Conservation (phyloP, 2,888 invertebrate genomes). For the Sericinus montela region DNA sequence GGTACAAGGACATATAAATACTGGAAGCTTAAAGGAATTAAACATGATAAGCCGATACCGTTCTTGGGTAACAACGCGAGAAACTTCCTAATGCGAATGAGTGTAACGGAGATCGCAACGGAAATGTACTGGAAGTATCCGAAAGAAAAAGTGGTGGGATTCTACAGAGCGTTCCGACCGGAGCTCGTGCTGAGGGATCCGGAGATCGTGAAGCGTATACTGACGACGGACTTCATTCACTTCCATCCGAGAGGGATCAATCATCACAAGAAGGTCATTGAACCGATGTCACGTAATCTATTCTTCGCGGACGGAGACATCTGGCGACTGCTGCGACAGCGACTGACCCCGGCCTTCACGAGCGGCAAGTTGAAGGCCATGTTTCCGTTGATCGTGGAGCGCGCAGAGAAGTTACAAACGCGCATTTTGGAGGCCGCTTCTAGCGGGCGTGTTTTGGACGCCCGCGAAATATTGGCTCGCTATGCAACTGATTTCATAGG, state of each 20-base stretch:
- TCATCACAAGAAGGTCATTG: slow-evolving; percentile 34
- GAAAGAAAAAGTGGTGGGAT: slow-evolving; percentile 45
- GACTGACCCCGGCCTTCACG: slow-evolving; percentile 56
- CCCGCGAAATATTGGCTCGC: slow-evolving; percentile 45
- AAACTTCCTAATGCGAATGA: neutral
- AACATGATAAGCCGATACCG: neutral
- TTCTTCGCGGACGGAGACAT: slow-evolving; percentile 56
- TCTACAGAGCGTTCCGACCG: slow-evolving; percentile 37
- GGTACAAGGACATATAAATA: neutral
- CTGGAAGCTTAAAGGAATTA: neutral
- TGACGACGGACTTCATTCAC: slow-evolving; percentile 39
- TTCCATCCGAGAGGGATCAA: slow-evolving; percentile 45
- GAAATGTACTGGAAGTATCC: slow-evolving; percentile 18
- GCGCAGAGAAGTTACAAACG: slow-evolving; percentile 19
- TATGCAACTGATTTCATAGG: slow-evolving; percentile 32
- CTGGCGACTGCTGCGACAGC: slow-evolving; percentile 54
- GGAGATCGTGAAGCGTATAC: slow-evolving; percentile 38
- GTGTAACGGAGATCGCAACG: neutral
- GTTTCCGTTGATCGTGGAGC: slow-evolving; percentile 53
- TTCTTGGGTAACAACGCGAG: neutral
- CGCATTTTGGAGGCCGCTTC: neutral
- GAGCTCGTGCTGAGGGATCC: slow-evolving; percentile 47
- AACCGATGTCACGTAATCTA: slow-evolving; percentile 47
- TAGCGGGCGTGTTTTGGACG: neutral
- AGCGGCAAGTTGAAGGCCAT: slow-evolving; percentile 54